phyloP scores from a whole-genome alignment of 2,113 vertebrate species.

The Sinocyclocheilus anophthalmus region DNA sequence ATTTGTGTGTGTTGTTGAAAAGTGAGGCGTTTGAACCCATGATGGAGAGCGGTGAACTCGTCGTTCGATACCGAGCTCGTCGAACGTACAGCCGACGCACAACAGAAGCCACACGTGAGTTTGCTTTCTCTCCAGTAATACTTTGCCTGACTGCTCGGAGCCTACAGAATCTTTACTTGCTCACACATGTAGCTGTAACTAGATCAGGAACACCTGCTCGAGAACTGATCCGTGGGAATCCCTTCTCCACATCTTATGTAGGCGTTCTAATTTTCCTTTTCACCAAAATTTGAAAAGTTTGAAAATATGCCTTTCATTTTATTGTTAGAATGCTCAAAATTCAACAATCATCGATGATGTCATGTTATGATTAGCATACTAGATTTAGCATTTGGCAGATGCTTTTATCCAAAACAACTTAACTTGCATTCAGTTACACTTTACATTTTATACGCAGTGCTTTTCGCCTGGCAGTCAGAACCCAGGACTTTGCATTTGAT shows the following conservation, averaged over 20 bases:
- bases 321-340: too few relatives aligned
- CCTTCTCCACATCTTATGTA: not conserved
- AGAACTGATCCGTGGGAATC: not conserved
- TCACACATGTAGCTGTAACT: constrained; percentile 9
- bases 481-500: too few relatives aligned
- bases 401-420: too few relatives aligned
- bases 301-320: not conserved
- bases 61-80: constrained; percentile 86
- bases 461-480: too few relatives aligned
- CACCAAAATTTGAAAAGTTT: not conserved
- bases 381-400: too few relatives aligned
- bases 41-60: constrained; percentile 87
- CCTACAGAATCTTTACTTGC: not conserved
- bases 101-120: constrained; percentile 88
- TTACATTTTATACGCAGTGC: too few relatives aligned
- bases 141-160: too few relatives aligned
- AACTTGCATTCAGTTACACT: too few relatives aligned
- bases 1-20: constrained; percentile 32
- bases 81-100: constrained; percentile 89
- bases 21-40: constrained; percentile 89
- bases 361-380: not conserved
- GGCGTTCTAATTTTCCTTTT: not conserved
- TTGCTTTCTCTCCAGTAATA: not conserved
- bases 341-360: too few relatives aligned
- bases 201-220: not conserved